Percentiles rank a stretch among this genome's conserved stretches.
These are phyloP conservation scores for Trichogramma dendrolimi DNA, from an alignment of 2,888 invertebrate genomes.

Conservation along the genomic window DNA sequence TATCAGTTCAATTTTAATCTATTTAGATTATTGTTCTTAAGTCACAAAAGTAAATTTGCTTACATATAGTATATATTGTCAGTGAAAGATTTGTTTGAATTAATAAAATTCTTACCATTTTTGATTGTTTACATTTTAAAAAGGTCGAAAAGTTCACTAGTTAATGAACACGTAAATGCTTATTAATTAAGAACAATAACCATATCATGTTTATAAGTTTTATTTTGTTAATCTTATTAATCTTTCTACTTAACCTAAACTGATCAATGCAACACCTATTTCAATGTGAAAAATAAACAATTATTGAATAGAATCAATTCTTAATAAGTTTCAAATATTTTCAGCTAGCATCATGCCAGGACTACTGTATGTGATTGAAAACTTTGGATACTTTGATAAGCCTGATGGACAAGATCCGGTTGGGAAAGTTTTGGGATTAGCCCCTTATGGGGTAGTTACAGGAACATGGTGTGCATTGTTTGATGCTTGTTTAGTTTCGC, in stretches of 20 bases:
- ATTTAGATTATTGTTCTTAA: background rate
- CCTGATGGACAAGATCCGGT: constrained; percentile 38
- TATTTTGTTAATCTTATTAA: background rate
- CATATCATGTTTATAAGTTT: background rate
- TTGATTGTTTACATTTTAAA: no score
- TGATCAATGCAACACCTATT: background rate
- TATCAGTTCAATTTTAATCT: background rate
- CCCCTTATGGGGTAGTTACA: constrained; percentile 57
- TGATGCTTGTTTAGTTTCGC: constrained; percentile 62
- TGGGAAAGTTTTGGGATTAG: constrained; percentile 61
- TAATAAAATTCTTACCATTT: no score
- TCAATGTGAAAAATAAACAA: background rate
- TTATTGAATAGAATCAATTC: constrained; percentile 7
- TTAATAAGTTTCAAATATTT: constrained; percentile 2
- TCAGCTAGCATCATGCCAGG: constrained; percentile 9
- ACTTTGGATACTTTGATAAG: constrained; percentile 25
- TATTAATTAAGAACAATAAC: no score
- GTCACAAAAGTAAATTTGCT: constrained; percentile 7
- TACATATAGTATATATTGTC: background rate
- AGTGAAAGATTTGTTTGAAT: no score
- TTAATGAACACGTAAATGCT: no score
- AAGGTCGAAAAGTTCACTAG: no score
- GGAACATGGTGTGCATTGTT: constrained; percentile 56
- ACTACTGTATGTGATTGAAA: background rate
- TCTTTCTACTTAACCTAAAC: background rate